Conservation (phyloP, 2,888 invertebrate species). For the Busseola fusca region DNA sequence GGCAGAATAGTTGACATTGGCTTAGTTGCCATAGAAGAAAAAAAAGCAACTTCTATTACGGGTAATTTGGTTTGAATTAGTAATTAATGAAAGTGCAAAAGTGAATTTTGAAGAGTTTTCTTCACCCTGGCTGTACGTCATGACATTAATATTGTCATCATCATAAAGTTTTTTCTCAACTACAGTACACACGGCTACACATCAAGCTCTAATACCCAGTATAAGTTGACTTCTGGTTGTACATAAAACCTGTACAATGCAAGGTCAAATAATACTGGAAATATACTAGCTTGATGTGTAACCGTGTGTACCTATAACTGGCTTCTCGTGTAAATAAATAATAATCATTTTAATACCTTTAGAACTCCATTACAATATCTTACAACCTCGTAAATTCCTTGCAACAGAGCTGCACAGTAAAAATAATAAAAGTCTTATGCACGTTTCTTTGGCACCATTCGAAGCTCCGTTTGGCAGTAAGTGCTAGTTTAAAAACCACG, state of each 20-base stretch:
- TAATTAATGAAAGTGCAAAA: too few relatives aligned
- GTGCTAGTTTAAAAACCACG: slow-evolving; percentile 51
- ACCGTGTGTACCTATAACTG: too few relatives aligned
- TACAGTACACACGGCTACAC: too few relatives aligned
- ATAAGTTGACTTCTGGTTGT: too few relatives aligned
- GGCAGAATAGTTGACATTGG: too few relatives aligned
- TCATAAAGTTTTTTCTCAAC: neutral
- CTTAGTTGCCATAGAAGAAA: too few relatives aligned
- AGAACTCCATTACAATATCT: slow-evolving; percentile 17
- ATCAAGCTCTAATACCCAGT: too few relatives aligned
- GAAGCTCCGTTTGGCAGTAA: slow-evolving; percentile 45
- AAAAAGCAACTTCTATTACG: too few relatives aligned
- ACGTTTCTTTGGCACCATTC: slow-evolving; percentile 46
- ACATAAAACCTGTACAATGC: too few relatives aligned
- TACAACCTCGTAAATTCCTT: slow-evolving; percentile 26
- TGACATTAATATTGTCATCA: neutral
- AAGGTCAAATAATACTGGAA: too few relatives aligned
- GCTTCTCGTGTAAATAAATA: neutral
- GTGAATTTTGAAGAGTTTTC: neutral
- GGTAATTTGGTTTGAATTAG: too few relatives aligned
- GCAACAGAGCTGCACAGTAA: slow-evolving; percentile 8
- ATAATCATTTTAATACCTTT: neutral
- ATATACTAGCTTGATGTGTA: too few relatives aligned
- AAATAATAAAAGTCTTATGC: slow-evolving; percentile 47
- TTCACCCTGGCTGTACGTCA: neutral